phyloP scores from a whole-genome alignment of 2,888 invertebrate genomes.

The Pachycephus smyrnensis region DNA sequence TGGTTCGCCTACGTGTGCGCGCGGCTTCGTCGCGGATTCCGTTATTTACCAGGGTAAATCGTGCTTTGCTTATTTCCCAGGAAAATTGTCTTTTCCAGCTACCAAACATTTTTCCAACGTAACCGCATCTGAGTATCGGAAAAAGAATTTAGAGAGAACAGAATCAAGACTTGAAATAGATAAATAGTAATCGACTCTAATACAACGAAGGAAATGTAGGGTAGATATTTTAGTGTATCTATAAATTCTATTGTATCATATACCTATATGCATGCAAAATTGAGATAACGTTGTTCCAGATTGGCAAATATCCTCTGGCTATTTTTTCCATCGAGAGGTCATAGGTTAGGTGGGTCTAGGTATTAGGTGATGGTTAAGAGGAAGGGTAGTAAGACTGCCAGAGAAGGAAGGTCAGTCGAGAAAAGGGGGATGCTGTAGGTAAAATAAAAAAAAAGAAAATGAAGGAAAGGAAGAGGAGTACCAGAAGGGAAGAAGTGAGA shows the following conservation, averaged over 20 bases:
- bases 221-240: too few species aligned
- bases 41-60: conserved; percentile 41
- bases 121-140: rapidly evolving
- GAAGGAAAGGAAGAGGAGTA: neutral
- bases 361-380: conserved; percentile 9
- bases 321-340: conserved; percentile 48
- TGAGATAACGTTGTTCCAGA: conserved; percentile 34
- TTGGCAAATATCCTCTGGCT: conserved; percentile 54
- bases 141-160: too few species aligned
- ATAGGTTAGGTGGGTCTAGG: conserved; percentile 36
- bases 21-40: conserved; percentile 48
- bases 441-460: too few species aligned
- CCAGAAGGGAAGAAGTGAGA: conserved; percentile 10
- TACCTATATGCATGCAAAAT: too few species aligned
- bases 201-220: too few species aligned
- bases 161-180: too few species aligned
- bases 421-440: conserved; percentile 2
- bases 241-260: too few species aligned
- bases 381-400: conserved; percentile 19
- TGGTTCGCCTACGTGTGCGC: conserved; percentile 40
- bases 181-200: too few species aligned
- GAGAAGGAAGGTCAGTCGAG: neutral
- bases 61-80: too few species aligned
- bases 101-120: too few species aligned
- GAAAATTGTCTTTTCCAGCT: too few species aligned